Percentiles rank a stretch among this genome's conserved stretches.
Conservation (phyloP, 2,888 invertebrate genomes). For the Lasioglossum malachurum region DNA sequence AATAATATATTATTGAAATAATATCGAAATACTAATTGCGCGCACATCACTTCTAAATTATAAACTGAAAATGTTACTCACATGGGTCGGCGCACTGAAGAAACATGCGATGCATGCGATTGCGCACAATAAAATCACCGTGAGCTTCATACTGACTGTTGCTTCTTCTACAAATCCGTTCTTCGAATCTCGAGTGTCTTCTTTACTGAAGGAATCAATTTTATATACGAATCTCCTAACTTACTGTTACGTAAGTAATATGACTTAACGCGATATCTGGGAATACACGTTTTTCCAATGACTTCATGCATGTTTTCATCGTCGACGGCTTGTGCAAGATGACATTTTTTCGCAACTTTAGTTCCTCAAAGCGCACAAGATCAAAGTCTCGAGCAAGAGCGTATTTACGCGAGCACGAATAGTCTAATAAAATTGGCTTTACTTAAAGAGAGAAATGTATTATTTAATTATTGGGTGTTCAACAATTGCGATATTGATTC, state of each 20-base stretch:
- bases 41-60: neutral
- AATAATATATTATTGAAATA: neutral
- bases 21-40: neutral
- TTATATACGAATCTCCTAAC: conserved; percentile 62
- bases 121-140: conserved; percentile 32
- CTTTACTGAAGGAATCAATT: conserved; percentile 45
- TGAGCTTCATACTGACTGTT: conserved; percentile 57
- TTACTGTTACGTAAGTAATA: conserved; percentile 40
- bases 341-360: conserved; percentile 48
- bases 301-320: conserved; percentile 37
- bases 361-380: conserved; percentile 22
- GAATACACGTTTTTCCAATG: conserved; percentile 24
- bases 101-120: conserved; percentile 38
- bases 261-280: conserved; percentile 45
- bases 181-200: conserved; percentile 43
- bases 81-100: conserved; percentile 38
- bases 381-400: conserved; percentile 48
- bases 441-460: neutral
- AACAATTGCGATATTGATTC: neutral
- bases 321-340: conserved; percentile 33
- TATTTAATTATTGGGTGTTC: neutral
- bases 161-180: conserved; percentile 41
- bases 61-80: conserved; percentile 50
- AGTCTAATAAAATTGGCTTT: neutral
- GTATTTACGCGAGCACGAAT: neutral